phyloP scores from a whole-genome alignment of 1,140 invertebrate genomes.

The Drosophila arizonae region DNA sequence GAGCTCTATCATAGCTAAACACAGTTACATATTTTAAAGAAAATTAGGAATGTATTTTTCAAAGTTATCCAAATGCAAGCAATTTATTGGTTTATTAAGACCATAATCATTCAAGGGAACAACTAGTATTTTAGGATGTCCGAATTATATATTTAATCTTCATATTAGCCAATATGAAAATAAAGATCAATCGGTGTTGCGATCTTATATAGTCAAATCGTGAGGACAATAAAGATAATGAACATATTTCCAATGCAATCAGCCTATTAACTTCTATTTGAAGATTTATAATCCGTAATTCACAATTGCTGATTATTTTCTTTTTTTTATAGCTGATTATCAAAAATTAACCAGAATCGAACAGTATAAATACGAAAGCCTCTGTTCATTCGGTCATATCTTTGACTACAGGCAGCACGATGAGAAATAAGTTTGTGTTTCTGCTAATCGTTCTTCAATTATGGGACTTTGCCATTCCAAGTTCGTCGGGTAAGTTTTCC shows the following conservation, averaged over 20 bases:
- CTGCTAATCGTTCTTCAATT: slow-evolving; percentile 2
- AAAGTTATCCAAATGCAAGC: too few relatives aligned
- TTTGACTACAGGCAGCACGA: background rate
- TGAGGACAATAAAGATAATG: background rate
- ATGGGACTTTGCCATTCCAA: slow-evolving; percentile 1
- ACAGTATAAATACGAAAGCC: slow-evolving; percentile 1
- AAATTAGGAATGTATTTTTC: too few relatives aligned
- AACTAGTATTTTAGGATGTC: too few relatives aligned
- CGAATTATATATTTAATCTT: too few relatives aligned
- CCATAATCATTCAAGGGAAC: too few relatives aligned
- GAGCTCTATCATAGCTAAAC: too few relatives aligned
- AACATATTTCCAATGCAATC: too few relatives aligned
- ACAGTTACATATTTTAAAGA: too few relatives aligned
- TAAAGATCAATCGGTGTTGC: too few relatives aligned
- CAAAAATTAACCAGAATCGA: background rate
- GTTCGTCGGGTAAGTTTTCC: background rate
- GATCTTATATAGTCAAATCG: too few relatives aligned
- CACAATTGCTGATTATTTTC: background rate
- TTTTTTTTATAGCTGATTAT: background rate
- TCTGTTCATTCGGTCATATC: background rate
- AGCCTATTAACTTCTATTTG: background rate
- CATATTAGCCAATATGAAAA: too few relatives aligned
- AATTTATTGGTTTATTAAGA: too few relatives aligned
- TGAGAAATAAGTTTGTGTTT: background rate
- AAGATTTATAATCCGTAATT: background rate